phyloP scores from a whole-genome alignment of 2,797 vertebrate species.

The Acanthis flammea region DNA sequence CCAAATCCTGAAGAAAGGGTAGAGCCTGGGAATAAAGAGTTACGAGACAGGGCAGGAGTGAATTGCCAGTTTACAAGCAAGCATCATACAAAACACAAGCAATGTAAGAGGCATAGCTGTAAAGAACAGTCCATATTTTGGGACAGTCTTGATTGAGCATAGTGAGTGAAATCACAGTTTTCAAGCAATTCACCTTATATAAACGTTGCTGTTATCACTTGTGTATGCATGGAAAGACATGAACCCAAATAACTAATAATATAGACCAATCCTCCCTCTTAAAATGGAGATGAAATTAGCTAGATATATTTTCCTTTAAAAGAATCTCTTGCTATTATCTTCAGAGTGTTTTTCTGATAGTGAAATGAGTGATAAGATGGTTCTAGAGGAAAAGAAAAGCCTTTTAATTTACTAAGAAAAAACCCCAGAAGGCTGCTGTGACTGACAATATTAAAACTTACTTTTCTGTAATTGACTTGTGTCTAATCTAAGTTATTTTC shows the following conservation, averaged over 20 bases:
- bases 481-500: slow-evolving; percentile 52
- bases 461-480: slow-evolving; percentile 53
- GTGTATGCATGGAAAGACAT: not conserved
- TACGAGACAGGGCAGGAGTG: not conserved
- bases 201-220: not conserved
- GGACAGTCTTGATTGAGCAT: not conserved
- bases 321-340: slow-evolving; percentile 46
- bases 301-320: slow-evolving; percentile 33
- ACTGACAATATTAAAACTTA: slow-evolving; percentile 58
- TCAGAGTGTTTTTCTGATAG: slow-evolving; percentile 45
- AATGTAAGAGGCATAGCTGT: not conserved
- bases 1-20: slow-evolving; percentile 6
- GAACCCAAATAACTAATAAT: not conserved
- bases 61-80: not conserved
- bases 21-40: not conserved
- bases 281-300: slow-evolving; percentile 27
- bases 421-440: slow-evolving; percentile 49
- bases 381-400: slow-evolving; percentile 56
- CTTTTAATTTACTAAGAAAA: slow-evolving; percentile 58
- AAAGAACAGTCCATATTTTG: not conserved
- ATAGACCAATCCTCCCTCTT: not conserved
- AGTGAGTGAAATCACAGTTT: not conserved
- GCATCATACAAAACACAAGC: not conserved
- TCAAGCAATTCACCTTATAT: not conserved
- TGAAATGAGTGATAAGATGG: slow-evolving; percentile 56